Base-by-base conservation (phyloP, 2,113 vertebrate species). In the Bolborhynchus lineola region DNA sequence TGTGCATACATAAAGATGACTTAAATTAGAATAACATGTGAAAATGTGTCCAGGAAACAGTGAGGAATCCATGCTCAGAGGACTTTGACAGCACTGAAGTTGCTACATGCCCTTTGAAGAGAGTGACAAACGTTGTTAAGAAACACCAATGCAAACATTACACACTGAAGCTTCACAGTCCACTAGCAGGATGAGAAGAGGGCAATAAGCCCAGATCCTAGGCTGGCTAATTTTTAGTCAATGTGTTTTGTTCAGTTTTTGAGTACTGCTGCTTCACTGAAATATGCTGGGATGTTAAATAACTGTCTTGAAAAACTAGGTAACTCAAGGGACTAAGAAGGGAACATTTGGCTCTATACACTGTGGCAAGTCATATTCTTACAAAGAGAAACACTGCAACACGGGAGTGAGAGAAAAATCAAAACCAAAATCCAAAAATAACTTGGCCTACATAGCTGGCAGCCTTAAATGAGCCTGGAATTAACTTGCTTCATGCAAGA, bases 401-500 rank as follows among this genome's bases (percentile, higher is more conserved):
- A 47, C 93, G 28, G 57, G 72, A 92, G 75, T 64, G 55, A 83
- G 44, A 88, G 94, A 47, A 44, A 74, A 28, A 8, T 0, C 24
- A 91, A 95, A 91, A 12, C 70, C 37, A 28, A 93, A 90, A 64
- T 59, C 69, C 90, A 37, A 91, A 96, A 96, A 97, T 96, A 97
- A 76, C 93, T 92, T 72, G 93, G 86, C 93, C 96, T 95, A 95
- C 92, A 96, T 95, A 94, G 82, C 80, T 20, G 24, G 55, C 42
- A 94, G 71, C 64, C 55, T 83, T 84, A 81, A 83, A 71, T 29
- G 44, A 86, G 72, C 57, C 65, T 75, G 41, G 74, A 90, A 94
- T 92, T 82, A 94, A 86, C 80, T 86, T 94, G 55, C 64, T 64
- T 83, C 65, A 68, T 0, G 0, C 37, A 79, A 67, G 29, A 91